Evolutionary conservation across 2,113 vertebrate species (phyloP), one percentile per base, ranked within the genome.

Genomic region (Pollimyrus isidori): DNA sequence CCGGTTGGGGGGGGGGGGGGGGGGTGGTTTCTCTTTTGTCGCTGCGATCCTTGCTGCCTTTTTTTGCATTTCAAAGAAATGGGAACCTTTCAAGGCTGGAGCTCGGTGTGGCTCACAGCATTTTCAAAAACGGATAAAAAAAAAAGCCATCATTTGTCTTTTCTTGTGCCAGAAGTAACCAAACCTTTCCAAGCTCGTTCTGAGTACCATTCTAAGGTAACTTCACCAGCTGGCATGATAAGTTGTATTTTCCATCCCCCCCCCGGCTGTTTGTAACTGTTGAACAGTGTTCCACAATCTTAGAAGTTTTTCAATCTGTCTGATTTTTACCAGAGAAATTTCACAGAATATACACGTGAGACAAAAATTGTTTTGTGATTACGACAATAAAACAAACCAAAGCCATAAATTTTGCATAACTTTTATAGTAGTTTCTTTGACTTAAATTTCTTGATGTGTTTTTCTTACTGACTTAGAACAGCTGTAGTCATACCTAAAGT

Each of bases 1-100:
- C 95, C 96, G 96, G 94, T 96, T 92, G 89, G 65, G 45, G 13
- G 35, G 7, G 19, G 9, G 53, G 15, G 7, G 10, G 30, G 50
- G 13, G 17, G 15, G 3, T 3, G 49, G 15, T 35, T 15, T 42
- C 35, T 17, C 69, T 39, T 35, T 73, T 11, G 1, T 76, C 0
- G 69, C 13, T 39, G 69, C 26, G 4, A 76, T 17, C 30, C 30
- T 76, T 7, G 35, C 35, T 39, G 35, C 69, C 69, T 76, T 76
- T 76, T 30, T 76, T 85, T 85, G 83, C 48, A 85, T 48, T 85
- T 85, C 45, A 48, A 85, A 85, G 46, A 85, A 76, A 15, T 21
- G n/a, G 11, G 48, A 21, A 7, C 46, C 62, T 86, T 84, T 53
- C 42, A 87, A 48, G 48, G 83, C 23, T 11, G n/a, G 45, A 50